Percentiles rank a stretch among this genome's conserved stretches.
phyloP scores from a whole-genome alignment of 2,888 invertebrate genomes.

The Athalia rosae region DNA sequence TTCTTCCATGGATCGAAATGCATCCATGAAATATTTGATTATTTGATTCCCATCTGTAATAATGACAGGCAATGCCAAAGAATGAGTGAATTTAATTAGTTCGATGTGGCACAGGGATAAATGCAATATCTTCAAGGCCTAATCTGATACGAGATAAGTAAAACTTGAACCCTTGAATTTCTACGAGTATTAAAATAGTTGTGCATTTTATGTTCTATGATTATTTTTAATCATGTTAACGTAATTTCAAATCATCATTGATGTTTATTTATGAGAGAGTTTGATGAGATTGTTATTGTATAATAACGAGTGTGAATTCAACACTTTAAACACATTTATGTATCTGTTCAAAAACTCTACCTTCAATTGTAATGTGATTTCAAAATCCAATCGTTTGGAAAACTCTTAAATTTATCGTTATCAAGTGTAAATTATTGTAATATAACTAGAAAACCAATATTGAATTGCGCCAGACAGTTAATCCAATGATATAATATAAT shows the following conservation, averaged over 20 bases:
- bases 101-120: not conserved
- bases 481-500: not conserved
- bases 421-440: conserved; percentile 14
- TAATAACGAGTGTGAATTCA: not conserved
- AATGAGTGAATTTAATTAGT: not conserved
- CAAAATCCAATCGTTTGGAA: not conserved
- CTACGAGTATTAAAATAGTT: not conserved
- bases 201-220: no score
- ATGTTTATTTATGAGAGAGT: no score
- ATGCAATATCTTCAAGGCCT: conserved; percentile 39
- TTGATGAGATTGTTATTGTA: no score
- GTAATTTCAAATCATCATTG: no score
- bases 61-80: conserved; percentile 28
- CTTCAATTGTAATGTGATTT: not conserved
- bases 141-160: conserved; percentile 28
- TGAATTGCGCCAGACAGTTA: conserved; percentile 9
- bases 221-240: no score
- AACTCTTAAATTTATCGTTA: not conserved
- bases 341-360: not conserved
- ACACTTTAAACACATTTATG: not conserved
- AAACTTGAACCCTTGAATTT: conserved; percentile 22
- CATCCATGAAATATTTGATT: not conserved
- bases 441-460: not conserved
- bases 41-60: not conserved
- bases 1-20: not conserved